These are phyloP conservation scores for Aegithalos caudatus DNA, from an alignment of 2,113 vertebrate genomes.

Conservation along the genomic window DNA sequence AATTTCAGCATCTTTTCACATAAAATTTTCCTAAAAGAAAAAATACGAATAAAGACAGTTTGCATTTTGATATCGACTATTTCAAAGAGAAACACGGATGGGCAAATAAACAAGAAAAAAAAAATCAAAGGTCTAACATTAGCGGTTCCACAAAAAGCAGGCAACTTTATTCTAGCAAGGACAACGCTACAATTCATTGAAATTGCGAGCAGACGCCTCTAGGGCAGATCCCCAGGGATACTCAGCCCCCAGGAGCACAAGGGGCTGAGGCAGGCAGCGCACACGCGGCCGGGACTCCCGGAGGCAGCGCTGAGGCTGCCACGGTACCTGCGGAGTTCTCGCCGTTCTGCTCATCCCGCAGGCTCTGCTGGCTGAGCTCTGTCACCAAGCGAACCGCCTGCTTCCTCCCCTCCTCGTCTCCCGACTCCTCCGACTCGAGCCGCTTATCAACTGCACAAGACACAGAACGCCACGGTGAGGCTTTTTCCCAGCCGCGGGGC, in stretches of 20 bases:
- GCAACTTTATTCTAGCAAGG: background rate
- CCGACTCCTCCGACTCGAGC: slow-evolving; percentile 93
- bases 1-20: background rate
- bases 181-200: fast-evolving
- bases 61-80: too few relatives aligned
- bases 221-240: fast-evolving
- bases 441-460: slow-evolving; percentile 84
- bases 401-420: slow-evolving; percentile 89
- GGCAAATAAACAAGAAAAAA: background rate
- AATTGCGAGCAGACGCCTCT: too few relatives aligned
- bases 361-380: slow-evolving; percentile 79
- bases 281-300: background rate
- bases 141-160: background rate
- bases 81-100: background rate
- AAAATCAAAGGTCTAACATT: background rate
- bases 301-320: fast-evolving
- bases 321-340: slow-evolving; percentile 51
- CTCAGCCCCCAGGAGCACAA: background rate
- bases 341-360: slow-evolving; percentile 70
- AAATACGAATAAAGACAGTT: fast-evolving
- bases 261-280: fast-evolving
- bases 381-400: slow-evolving; percentile 78
- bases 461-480: background rate
- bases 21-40: background rate
- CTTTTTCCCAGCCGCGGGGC: background rate